These are phyloP conservation scores for Psophia crepitans DNA, from an alignment of 2,113 vertebrate genomes.

Conservation along the genomic window DNA sequence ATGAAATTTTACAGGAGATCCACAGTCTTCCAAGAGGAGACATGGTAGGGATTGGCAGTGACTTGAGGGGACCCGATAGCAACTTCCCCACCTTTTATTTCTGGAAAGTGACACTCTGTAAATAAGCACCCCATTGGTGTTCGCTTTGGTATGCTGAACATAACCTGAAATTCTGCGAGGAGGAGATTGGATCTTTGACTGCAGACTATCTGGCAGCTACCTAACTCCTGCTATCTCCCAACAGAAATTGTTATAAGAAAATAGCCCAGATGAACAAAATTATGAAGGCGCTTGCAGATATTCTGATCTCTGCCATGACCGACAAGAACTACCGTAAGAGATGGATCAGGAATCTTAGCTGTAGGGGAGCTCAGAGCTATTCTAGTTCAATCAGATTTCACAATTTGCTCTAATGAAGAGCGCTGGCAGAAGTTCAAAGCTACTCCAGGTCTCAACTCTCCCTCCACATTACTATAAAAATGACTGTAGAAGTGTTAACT, in stretches of 20 bases:
- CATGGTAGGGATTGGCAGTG: not conserved
- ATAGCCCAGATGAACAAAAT: not conserved
- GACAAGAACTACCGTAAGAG: not conserved
- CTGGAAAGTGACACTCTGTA: not conserved
- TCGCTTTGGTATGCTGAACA: not conserved
- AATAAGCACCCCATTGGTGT: not conserved
- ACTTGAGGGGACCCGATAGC: not conserved
- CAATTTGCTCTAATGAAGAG: slow-evolving; percentile 60
- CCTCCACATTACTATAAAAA: slow-evolving; percentile 50
- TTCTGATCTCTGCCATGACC: not conserved
- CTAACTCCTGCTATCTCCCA: not conserved
- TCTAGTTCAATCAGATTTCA: slow-evolving; percentile 55
- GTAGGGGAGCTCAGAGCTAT: slow-evolving; percentile 49
- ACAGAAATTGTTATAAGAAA: not conserved
- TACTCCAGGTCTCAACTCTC: slow-evolving; percentile 42
- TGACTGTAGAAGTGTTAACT: slow-evolving; percentile 48
- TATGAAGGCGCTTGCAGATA: not conserved
- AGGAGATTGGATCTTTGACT: not conserved
- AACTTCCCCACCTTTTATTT: not conserved
- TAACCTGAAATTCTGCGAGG: not conserved
- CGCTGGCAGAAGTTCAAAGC: slow-evolving; percentile 51
- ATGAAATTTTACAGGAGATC: not conserved
- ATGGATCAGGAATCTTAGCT: slow-evolving; percentile 29
- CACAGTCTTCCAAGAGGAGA: not conserved
- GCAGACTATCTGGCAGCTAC: slow-evolving; percentile 13